Evolutionary conservation across 2,113 vertebrate species (phyloP).

Genomic region (Xenopus borealis): DNA sequence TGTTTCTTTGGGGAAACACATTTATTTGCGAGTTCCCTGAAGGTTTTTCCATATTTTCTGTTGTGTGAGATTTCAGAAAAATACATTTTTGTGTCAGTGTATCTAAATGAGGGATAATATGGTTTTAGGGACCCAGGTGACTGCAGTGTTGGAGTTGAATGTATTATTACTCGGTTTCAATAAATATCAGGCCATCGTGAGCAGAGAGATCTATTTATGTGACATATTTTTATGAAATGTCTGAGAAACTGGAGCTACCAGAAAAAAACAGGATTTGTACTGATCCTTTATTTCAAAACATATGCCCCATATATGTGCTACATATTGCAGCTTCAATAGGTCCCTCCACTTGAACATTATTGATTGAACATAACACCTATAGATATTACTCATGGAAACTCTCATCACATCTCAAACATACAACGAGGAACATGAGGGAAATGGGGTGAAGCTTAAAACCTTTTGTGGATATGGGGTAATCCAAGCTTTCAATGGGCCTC

Average conservation of each 20-base stretch:
- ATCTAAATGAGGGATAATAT: not conserved
- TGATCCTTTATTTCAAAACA: not conserved
- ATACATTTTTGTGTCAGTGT: not conserved
- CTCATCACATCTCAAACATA: too few relatives aligned
- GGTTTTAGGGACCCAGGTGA: not conserved
- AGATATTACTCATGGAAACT: too few relatives aligned
- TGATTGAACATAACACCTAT: too few relatives aligned
- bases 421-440: too few relatives aligned
- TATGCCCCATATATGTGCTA: not conserved
- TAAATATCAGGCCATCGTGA: constrained; percentile 8
- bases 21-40: not conserved
- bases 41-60: constrained; percentile 10
- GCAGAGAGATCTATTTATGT: constrained; percentile 13
- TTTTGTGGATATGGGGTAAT: too few relatives aligned
- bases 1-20: constrained; percentile 9
- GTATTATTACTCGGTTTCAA: not conserved
- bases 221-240: constrained; percentile 9
- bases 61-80: constrained; percentile 7
- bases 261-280: constrained; percentile 6
- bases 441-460: too few relatives aligned
- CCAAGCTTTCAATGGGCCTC: too few relatives aligned
- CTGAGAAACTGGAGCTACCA: too few relatives aligned
- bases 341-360: too few relatives aligned
- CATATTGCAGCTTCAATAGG: too few relatives aligned
- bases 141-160: not conserved